Conservation (phyloP, 92 coral and sea anemone genomes). For the Epizoanthus ramosus region DNA sequence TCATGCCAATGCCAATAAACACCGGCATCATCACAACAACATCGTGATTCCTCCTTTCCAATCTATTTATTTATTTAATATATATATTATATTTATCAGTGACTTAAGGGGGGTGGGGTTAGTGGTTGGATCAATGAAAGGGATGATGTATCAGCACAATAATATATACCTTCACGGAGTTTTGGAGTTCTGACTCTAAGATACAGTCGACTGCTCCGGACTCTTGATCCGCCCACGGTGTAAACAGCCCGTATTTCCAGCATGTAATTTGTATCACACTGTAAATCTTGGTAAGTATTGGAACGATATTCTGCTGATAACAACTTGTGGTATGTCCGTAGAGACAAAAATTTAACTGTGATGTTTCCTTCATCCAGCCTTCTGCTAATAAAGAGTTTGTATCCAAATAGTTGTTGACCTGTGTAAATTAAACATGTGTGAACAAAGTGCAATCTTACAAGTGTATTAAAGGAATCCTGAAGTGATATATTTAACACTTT, state of each 20-base stretch:
- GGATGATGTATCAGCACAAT: too few species aligned
- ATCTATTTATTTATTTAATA: too few species aligned
- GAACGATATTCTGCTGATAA: not conserved
- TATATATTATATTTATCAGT: too few species aligned
- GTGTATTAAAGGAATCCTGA: too few species aligned
- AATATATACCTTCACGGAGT: too few species aligned
- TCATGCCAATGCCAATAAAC: too few species aligned
- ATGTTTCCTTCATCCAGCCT: constrained; percentile 8
- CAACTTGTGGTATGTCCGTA: not conserved
- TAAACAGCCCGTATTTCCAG: constrained; percentile 28
- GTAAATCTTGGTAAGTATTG: not conserved
- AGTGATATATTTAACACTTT: too few species aligned
- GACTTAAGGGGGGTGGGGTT: too few species aligned
- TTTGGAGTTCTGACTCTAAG: constrained; percentile 14
- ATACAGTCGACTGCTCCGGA: constrained; percentile 14
- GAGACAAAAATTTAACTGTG: not conserved
- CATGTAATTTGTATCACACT: constrained; percentile 7
- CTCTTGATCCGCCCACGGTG: not conserved
- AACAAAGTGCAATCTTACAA: too few species aligned
- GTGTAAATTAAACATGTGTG: not conserved
- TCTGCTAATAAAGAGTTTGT: constrained; percentile 32
- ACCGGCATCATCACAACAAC: too few species aligned
- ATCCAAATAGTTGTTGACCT: constrained; percentile 16
- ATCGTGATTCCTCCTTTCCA: too few species aligned
- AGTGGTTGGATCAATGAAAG: too few species aligned